Conservation (phyloP, 2,888 invertebrate species). For the Orchesella flavescens region DNA sequence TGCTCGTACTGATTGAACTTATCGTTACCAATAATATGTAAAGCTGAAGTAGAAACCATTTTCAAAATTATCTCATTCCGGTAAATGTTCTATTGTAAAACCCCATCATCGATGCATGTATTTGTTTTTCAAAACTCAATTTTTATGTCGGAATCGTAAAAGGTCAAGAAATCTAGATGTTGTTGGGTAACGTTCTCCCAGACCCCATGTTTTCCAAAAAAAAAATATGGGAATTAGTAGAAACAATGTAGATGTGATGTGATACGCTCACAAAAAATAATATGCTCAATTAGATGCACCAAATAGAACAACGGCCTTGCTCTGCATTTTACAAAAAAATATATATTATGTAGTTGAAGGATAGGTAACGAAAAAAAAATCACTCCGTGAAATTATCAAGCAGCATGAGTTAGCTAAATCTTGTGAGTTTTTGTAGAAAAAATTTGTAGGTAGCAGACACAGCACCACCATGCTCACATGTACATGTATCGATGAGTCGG, state of each 20-base stretch:
- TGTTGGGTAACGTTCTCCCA: no score
- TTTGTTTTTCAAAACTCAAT: background rate
- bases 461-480: background rate
- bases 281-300: background rate
- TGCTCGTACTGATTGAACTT: no score
- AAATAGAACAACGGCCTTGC: constrained; percentile 13
- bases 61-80: no score
- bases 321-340: constrained; percentile 22
- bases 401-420: constrained; percentile 53
- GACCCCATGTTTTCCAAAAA: no score
- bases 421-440: background rate
- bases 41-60: no score
- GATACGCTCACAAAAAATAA: background rate
- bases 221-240: background rate
- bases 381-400: constrained; percentile 47
- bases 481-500: background rate
- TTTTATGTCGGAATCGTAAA: background rate
- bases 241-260: no score
- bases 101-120: no score
- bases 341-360: background rate
- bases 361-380: background rate
- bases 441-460: no score
- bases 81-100: no score
- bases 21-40: no score
- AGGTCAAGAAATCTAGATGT: background rate